Percentiles rank a stretch among this genome's conserved stretches.
Evolutionary conservation across 2,113 vertebrate genomes (phyloP).

Genomic region (Sciurus niger): DNA sequence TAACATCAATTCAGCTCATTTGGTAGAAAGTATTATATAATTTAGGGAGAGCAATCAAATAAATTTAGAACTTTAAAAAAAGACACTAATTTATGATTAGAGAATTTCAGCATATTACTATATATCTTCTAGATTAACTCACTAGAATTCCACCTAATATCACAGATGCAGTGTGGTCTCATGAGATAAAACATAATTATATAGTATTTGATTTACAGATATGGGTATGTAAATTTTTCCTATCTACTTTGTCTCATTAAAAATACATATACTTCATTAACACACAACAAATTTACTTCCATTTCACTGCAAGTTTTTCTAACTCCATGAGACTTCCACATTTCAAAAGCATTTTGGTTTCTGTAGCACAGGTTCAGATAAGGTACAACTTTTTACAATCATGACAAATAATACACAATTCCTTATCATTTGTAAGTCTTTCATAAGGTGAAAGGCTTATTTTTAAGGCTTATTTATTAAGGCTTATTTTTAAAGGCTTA

Average conservation of each 20-base stretch:
- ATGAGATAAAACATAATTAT: background rate
- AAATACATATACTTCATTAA: conserved; percentile 6
- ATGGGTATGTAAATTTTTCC: background rate
- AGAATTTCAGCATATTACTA: conserved; percentile 41
- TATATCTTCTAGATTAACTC: background rate
- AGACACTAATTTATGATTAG: background rate
- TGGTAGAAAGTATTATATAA: conserved; percentile 52
- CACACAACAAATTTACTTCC: background rate
- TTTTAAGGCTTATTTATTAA: no score
- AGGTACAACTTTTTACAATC: conserved; percentile 13
- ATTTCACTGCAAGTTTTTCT: conserved; percentile 7
- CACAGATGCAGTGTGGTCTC: background rate
- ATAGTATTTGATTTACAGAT: background rate
- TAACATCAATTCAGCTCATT: conserved; percentile 17
- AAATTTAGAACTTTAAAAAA: background rate
- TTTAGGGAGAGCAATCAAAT: conserved; percentile 16
- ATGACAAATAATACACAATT: background rate
- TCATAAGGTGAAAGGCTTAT: background rate
- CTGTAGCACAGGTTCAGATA: background rate
- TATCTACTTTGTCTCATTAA: background rate
- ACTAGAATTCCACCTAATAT: background rate
- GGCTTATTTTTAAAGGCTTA: no score
- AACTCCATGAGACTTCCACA: background rate
- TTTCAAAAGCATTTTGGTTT: conserved; percentile 9
- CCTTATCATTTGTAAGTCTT: background rate